Conservation (phyloP, 92 coral and sea anemone genomes). For the Pocillopora meandrina region DNA sequence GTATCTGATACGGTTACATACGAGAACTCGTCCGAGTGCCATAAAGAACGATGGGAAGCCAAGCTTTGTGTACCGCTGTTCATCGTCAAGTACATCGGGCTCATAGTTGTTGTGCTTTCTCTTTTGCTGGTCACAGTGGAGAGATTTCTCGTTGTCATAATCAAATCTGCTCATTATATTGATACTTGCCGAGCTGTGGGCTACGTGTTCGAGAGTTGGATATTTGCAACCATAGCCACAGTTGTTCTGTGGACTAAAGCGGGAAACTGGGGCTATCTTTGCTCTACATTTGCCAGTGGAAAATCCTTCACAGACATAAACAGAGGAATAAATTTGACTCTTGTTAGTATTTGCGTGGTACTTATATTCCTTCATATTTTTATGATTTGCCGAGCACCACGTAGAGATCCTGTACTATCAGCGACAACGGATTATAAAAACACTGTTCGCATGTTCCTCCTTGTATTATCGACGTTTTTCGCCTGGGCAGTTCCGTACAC, state of each 20-base stretch:
- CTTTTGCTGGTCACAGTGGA: conserved; percentile 69
- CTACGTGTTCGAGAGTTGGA: conserved; percentile 85
- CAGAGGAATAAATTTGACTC: conserved; percentile 67
- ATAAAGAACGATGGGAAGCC: conserved; percentile 78
- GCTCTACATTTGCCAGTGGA: conserved; percentile 72
- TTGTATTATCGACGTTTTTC: conserved; percentile 68
- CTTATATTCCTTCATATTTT: conserved; percentile 61
- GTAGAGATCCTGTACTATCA: conserved; percentile 33
- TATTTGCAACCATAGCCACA: conserved; percentile 75
- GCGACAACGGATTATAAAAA: conserved; percentile 64
- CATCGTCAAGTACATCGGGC: conserved; percentile 77
- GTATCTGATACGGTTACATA: conserved; percentile 77
- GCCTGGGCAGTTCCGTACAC: conserved; percentile 82
- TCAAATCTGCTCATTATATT: conserved; percentile 68
- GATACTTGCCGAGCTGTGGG: conserved; percentile 85
- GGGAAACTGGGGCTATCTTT: conserved; percentile 82
- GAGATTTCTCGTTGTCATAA: conserved; percentile 63
- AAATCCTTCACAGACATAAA: conserved; percentile 67
- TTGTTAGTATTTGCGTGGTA: conserved; percentile 60
- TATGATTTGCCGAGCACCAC: conserved; percentile 64
- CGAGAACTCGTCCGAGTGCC: conserved; percentile 73
- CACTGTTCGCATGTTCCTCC: conserved; percentile 71
- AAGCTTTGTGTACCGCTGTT: conserved; percentile 80
- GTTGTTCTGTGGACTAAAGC: conserved; percentile 83
- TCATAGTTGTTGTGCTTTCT: conserved; percentile 68